phyloP scores from a whole-genome alignment of 1,140 invertebrate species.

The Hypothenemus hampei region DNA sequence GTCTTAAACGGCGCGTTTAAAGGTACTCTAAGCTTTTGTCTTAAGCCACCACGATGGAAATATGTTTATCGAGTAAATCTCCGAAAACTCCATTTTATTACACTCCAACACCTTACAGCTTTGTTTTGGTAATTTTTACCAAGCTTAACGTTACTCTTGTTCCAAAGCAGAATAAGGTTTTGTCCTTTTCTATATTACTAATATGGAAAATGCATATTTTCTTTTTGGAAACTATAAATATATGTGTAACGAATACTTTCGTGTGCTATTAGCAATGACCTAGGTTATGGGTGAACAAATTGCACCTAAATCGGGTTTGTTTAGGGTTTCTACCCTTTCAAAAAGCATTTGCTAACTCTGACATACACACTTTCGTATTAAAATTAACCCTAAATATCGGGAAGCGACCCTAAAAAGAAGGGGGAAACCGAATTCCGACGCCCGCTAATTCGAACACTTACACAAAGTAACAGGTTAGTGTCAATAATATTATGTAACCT shows the following conservation, averaged over 20 bases:
- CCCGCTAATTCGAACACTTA: constrained; percentile 11
- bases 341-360: no score
- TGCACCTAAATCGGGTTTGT: constrained; percentile 9
- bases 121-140: no score
- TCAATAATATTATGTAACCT: constrained; percentile 13
- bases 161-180: no score
- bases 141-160: no score
- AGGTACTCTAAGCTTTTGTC: constrained; percentile 12
- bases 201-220: no score
- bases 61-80: constrained; percentile 20
- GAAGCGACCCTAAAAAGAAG: constrained; percentile 19
- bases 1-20: constrained; percentile 19
- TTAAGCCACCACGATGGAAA: constrained; percentile 20
- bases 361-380: constrained; percentile 7
- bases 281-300: constrained; percentile 7
- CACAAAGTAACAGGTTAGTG: constrained; percentile 22
- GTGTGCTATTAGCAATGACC: no score
- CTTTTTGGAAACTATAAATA: no score
- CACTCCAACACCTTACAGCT: no score
- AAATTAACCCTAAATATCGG: constrained; percentile 22
- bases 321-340: constrained; percentile 20
- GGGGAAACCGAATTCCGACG: constrained; percentile 11
- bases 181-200: no score
- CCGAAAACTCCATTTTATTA: no score
- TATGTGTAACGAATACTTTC: no score